phyloP scores from a whole-genome alignment of 2,888 invertebrate genomes.

The Pseudoips prasinana region DNA sequence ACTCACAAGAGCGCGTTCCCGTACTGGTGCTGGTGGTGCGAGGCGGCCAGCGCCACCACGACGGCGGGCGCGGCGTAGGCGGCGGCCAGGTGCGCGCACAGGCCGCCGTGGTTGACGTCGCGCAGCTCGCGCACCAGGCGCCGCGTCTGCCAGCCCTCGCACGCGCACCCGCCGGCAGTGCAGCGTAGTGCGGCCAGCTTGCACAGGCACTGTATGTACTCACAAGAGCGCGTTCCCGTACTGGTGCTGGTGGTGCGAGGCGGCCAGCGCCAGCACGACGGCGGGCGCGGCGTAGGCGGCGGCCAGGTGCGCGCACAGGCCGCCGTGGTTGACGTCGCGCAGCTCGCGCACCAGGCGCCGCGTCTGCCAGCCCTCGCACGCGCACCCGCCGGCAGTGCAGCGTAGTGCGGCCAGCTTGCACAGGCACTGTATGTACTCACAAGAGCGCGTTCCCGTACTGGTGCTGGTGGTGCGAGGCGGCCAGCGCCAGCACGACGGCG shows the following conservation, averaged over 20 bases:
- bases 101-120: slow-evolving; percentile 97
- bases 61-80: slow-evolving; percentile 97
- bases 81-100: slow-evolving; percentile 95
- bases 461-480: slow-evolving; percentile 95
- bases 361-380: slow-evolving; percentile 94
- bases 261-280: slow-evolving; percentile 93
- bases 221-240: slow-evolving; percentile 97
- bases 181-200: slow-evolving; percentile 94
- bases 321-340: slow-evolving; percentile 97
- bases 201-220: slow-evolving; percentile 89
- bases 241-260: slow-evolving; percentile 95
- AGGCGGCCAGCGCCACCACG: slow-evolving; percentile 94
- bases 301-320: slow-evolving; percentile 95
- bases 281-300: slow-evolving; percentile 96
- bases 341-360: slow-evolving; percentile 97
- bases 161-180: slow-evolving; percentile 96
- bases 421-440: slow-evolving; percentile 88
- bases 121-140: slow-evolving; percentile 97
- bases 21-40: slow-evolving; percentile 96
- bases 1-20: slow-evolving; percentile 97
- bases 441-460: slow-evolving; percentile 97
- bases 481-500: slow-evolving; percentile 93
- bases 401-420: slow-evolving; percentile 96
- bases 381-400: slow-evolving; percentile 94
- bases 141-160: slow-evolving; percentile 95